Evolutionary conservation across 2,888 invertebrate species (phyloP), one percentile per base, ranked within the genome.

Genomic region (Capitulum mitella): DNA sequence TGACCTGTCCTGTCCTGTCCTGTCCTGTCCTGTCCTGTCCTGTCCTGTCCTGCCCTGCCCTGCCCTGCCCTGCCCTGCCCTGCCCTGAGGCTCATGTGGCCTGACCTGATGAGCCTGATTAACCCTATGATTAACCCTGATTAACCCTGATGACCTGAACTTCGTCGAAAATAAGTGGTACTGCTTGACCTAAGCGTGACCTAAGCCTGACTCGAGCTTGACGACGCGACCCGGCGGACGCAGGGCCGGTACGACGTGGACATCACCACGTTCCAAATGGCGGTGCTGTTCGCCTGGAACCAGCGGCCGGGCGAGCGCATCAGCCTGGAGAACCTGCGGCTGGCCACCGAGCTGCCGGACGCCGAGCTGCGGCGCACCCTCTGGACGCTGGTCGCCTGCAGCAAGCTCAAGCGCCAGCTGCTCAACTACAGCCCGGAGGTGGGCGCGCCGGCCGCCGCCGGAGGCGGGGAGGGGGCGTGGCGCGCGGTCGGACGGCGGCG

Each of bases 201-300:
- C 29, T 76, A 37, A 61, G 84, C 86, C 74, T 83, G 90, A 90
- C 96, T 99, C 83, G 96, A 95, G 40, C 98, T 98, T 88, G 90
- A 92, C 0, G 98, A 97, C 34, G 10, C 16, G 70, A 70, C 34
- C 34, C 16, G 70, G 34, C 40, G 16, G 86, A 90, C 92, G 82
- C 91, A 94, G 79, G 98, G 97, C 0, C 91, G 94, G 83, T 99
- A 94, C 87, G 99, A 99, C 87, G 89, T 99, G 83, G 99, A 99
- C 85, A 98, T 99, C 12, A 99, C 98, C 26, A 98, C 99, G 43
- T 98, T 98, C 87, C 99, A 99, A 91, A 98, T 99, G 98, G 97
- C 98, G 61, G 98, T 99, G 29, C 88, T 99, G 74, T 98, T 98
- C 88, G 96, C 97, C 29, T 99, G 98, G 98, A 99, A 99, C 88